Evolutionary conservation across 2,888 invertebrate genomes (phyloP).

Genomic region (Nymphalis urticae): DNA sequence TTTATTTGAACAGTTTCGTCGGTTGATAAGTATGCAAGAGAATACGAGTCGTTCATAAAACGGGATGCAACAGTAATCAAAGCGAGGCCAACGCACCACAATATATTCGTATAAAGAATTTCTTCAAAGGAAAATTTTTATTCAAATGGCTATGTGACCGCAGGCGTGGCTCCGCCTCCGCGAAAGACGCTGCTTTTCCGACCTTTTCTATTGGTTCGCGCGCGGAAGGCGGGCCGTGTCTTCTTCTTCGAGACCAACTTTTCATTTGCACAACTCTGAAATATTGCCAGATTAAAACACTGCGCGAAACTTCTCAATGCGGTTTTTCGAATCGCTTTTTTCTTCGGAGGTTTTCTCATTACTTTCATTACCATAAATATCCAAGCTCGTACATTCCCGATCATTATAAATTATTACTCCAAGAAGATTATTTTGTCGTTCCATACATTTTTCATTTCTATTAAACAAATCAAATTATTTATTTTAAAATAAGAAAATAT

Average conservation of each 20-base stretch:
- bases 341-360: conserved; percentile 39
- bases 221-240: conserved; percentile 67
- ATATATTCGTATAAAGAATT: conserved; percentile 75
- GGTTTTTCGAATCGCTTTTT: conserved; percentile 70
- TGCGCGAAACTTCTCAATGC: conserved; percentile 69
- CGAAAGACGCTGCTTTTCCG: conserved; percentile 77
- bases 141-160: conserved; percentile 76
- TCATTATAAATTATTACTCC: neutral
- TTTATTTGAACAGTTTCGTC: conserved; percentile 15
- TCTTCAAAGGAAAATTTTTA: conserved; percentile 74
- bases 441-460: no score
- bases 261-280: conserved; percentile 79
- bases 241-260: conserved; percentile 77
- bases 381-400: neutral
- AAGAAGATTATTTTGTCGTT: no score
- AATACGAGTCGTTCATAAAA: conserved; percentile 34
- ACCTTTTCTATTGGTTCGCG: conserved; percentile 78
- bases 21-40: conserved; percentile 18
- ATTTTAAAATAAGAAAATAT: no score
- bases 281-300: conserved; percentile 78
- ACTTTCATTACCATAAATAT: conserved; percentile 36
- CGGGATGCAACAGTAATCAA: conserved; percentile 44
- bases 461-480: no score
- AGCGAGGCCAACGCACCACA: conserved; percentile 50
- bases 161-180: conserved; percentile 72